Conservation (phyloP, 2,113 vertebrate species). For the Caloenas nicobarica region DNA sequence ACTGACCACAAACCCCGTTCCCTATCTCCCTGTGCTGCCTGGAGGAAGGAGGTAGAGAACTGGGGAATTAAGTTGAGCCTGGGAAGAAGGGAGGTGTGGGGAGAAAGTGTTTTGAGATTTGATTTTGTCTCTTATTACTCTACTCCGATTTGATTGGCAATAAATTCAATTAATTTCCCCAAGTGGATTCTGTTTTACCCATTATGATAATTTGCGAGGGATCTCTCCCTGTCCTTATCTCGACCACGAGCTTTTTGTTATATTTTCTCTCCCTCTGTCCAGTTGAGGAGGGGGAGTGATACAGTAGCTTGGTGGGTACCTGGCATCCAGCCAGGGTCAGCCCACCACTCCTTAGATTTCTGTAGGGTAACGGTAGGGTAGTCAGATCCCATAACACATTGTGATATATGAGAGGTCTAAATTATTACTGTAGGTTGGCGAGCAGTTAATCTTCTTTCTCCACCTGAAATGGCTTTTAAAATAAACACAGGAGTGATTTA, state of each 20-base stretch:
- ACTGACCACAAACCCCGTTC: rapidly evolving
- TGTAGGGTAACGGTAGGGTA: neutral
- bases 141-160: neutral
- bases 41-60: rapidly evolving
- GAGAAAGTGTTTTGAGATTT: neutral
- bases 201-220: neutral
- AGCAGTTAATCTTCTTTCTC: neutral
- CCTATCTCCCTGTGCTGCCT: rapidly evolving
- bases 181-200: rapidly evolving
- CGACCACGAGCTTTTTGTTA: rapidly evolving
- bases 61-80: neutral
- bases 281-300: neutral
- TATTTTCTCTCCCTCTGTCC: neutral
- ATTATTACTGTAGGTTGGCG: neutral
- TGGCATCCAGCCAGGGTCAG: rapidly evolving
- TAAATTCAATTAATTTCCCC: neutral
- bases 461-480: neutral
- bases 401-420: neutral
- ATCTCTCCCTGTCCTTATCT: neutral
- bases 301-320: neutral
- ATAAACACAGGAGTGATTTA: neutral
- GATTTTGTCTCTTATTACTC: neutral
- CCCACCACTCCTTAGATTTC: neutral
- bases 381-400: neutral
- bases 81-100: neutral